Conservation (phyloP, 1,140 invertebrate genomes). For the Aradophagus sp. region DNA sequence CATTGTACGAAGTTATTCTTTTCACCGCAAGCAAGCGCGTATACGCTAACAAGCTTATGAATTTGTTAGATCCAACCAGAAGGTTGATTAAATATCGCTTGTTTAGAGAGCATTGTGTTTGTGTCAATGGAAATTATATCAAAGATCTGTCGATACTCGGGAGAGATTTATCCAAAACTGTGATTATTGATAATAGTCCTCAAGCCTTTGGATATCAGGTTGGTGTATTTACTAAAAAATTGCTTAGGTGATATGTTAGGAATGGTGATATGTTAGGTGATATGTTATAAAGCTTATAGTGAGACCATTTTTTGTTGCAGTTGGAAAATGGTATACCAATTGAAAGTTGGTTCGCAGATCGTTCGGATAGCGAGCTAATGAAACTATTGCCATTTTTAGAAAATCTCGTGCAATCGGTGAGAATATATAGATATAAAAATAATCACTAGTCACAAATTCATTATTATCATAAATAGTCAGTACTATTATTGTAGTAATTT, state of each 20-base stretch:
- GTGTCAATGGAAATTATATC: constrained; percentile 97
- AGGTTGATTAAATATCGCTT: constrained; percentile 93
- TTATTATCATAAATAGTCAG: no score
- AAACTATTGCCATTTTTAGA: constrained; percentile 96
- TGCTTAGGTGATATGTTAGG: constrained; percentile 21
- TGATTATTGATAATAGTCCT: constrained; percentile 95
- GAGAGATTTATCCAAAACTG: constrained; percentile 91
- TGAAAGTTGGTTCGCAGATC: constrained; percentile 97
- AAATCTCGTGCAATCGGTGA: constrained; percentile 84
- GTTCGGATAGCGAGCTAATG: constrained; percentile 91
- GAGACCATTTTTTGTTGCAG: constrained; percentile 76
- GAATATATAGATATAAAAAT: constrained; percentile 51
- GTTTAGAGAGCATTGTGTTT: constrained; percentile 96
- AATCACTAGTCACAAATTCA: no score
- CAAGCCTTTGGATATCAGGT: constrained; percentile 92
- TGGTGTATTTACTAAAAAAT: constrained; percentile 1
- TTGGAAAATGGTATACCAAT: constrained; percentile 98
- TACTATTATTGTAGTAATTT: no score
- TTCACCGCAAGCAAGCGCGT: constrained; percentile 97
- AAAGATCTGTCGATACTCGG: constrained; percentile 96
- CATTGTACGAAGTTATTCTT: constrained; percentile 94
- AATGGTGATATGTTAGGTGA: no score
- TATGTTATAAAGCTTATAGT: no score
- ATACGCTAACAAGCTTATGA: constrained; percentile 95
- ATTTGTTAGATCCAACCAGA: constrained; percentile 92